Conservation (phyloP, 2,888 invertebrate genomes). For the Meiosimyza decipiens region DNA sequence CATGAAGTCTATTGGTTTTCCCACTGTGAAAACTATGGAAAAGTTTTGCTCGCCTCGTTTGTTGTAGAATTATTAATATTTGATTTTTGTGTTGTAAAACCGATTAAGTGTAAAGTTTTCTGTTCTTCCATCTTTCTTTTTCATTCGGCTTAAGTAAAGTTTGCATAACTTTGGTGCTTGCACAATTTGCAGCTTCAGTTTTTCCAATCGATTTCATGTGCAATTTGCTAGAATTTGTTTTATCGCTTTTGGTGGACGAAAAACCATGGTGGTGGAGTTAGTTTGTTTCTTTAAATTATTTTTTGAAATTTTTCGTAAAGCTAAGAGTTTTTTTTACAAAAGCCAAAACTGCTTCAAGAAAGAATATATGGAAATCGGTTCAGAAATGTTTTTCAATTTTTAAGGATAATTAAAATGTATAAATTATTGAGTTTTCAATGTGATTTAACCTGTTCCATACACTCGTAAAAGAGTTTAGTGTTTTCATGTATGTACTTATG, state of each 20-base stretch:
- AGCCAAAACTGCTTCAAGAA: no score
- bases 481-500: no score
- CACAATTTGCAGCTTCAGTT: slow-evolving; percentile 5
- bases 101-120: slow-evolving; percentile 15
- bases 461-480: no score
- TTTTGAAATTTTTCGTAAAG: no score
- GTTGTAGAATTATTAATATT: slow-evolving; percentile 4
- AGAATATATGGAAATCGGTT: no score
- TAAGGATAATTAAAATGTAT: no score
- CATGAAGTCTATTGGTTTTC: neutral
- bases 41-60: neutral
- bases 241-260: neutral
- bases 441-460: no score
- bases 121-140: neutral
- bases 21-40: neutral
- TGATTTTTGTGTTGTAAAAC: neutral
- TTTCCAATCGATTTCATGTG: slow-evolving; percentile 22
- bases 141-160: neutral
- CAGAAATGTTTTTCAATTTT: no score
- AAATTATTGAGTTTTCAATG: no score
- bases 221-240: slow-evolving; percentile 9
- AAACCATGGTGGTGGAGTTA: no score
- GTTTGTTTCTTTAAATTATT: no score
- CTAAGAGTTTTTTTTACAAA: no score
- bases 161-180: slow-evolving; percentile 4